Percentiles rank a stretch among this genome's conserved stretches.
Conservation (phyloP, 2,888 invertebrate genomes). For the Choreutis nemorana region DNA sequence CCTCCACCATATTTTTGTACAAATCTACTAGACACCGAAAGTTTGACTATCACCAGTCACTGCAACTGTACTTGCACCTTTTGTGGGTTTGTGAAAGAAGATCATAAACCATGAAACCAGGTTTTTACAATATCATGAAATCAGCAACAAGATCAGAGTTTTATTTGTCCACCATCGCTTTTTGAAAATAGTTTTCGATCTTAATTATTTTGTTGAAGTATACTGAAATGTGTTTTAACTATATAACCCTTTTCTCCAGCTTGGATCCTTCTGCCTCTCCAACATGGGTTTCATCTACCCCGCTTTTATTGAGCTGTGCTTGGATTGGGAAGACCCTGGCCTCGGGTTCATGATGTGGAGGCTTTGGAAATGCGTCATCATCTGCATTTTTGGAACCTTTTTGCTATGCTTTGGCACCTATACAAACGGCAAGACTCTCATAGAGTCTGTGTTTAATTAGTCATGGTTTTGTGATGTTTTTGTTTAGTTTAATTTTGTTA, state of each 20-base stretch:
- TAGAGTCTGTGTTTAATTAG: slow-evolving; percentile 30
- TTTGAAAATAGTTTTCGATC: no score
- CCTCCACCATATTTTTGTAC: no score
- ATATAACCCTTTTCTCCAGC: slow-evolving; percentile 13
- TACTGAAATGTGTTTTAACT: not conserved
- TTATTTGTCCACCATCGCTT: no score
- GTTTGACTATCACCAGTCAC: no score
- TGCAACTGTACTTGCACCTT: no score
- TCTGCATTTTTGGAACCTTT: slow-evolving; percentile 17
- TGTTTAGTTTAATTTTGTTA: slow-evolving; percentile 35
- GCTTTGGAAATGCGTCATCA: slow-evolving; percentile 15
- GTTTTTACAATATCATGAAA: no score
- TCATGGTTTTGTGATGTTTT: slow-evolving; percentile 61
- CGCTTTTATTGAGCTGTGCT: slow-evolving; percentile 25
- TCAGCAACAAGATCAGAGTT: no score
- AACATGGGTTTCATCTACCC: slow-evolving; percentile 32
- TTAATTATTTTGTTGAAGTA: no score
- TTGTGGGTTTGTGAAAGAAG: no score
- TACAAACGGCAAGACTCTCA: slow-evolving; percentile 16
- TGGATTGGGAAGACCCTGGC: slow-evolving; percentile 30
- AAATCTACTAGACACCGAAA: no score
- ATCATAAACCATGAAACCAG: no score
- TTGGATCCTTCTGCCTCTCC: slow-evolving; percentile 26
- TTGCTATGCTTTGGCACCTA: slow-evolving; percentile 20
- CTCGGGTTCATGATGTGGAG: slow-evolving; percentile 24